Conservation (phyloP, 2,888 invertebrate species). For the Protonemura montana region DNA sequence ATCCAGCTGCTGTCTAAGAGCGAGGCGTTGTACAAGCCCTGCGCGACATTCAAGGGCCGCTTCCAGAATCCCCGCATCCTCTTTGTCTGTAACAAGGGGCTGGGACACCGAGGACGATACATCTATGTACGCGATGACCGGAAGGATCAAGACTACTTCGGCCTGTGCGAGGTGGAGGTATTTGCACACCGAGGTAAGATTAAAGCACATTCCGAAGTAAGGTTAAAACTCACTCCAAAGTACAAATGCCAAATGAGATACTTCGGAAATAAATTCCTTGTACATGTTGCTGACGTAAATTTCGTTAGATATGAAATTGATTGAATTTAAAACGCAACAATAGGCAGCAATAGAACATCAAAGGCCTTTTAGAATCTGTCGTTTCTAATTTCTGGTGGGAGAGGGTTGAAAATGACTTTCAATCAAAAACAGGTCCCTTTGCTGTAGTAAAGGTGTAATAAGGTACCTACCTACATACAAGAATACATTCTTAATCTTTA, state of each 20-base stretch:
- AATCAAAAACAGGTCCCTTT: too few relatives aligned
- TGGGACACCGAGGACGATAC: constrained; percentile 54
- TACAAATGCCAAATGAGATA: neutral
- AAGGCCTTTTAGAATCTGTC: neutral
- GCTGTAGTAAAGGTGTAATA: too few relatives aligned
- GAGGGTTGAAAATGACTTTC: too few relatives aligned
- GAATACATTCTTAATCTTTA: too few relatives aligned
- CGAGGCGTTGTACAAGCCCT: constrained; percentile 54
- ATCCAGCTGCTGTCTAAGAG: constrained; percentile 52
- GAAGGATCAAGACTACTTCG: constrained; percentile 54
- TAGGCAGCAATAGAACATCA: neutral
- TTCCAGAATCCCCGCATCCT: constrained; percentile 51
- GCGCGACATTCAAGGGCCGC: constrained; percentile 54
- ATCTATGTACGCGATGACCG: constrained; percentile 55
- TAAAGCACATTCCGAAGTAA: too few relatives aligned
- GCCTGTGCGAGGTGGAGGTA: constrained; percentile 56
- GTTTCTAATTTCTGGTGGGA: neutral
- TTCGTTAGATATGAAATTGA: constrained; percentile 2
- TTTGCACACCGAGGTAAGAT: constrained; percentile 54
- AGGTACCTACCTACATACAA: too few relatives aligned
- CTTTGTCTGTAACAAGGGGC: constrained; percentile 54
- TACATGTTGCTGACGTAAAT: constrained; percentile 26
- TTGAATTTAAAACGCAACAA: constrained; percentile 22
- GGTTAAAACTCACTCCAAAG: too few relatives aligned
- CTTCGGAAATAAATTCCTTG: neutral